A percentile compares a stretch with the other conserved stretches of the same genome.
Conservation (phyloP, 2,888 invertebrate species). For the Caradrina kadenii region DNA sequence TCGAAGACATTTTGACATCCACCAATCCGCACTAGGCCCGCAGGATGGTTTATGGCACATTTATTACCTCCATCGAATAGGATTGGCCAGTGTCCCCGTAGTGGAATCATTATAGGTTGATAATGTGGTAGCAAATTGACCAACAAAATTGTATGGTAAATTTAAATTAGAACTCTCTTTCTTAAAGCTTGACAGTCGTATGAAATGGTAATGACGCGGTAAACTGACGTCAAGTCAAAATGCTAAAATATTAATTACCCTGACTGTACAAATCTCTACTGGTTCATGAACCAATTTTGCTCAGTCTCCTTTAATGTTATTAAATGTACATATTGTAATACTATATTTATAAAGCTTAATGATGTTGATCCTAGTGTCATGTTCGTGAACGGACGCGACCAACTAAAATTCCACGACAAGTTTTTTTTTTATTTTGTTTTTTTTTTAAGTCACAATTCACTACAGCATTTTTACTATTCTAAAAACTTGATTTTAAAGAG, state of each 20-base stretch:
- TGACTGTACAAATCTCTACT: conserved; percentile 21
- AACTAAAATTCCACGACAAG: not conserved
- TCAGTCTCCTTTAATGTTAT: conserved; percentile 36
- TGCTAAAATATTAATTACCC: not conserved
- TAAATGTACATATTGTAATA: conserved; percentile 6
- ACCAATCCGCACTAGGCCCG: not conserved
- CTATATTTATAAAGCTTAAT: conserved; percentile 2
- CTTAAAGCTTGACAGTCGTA: too few species aligned
- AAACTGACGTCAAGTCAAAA: not conserved
- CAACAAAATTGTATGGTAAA: too few species aligned
- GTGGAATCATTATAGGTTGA: not conserved
- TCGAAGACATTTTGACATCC: not conserved
- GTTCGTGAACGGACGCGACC: not conserved
- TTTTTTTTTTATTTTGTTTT: not conserved
- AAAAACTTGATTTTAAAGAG: too few species aligned
- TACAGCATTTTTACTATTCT: too few species aligned
- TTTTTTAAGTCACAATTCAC: not conserved
- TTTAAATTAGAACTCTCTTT: too few species aligned
- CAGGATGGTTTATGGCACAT: not conserved
- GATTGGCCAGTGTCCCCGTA: too few species aligned
- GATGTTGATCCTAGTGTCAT: conserved; percentile 25
- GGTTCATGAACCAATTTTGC: conserved; percentile 42
- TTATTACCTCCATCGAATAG: not conserved
- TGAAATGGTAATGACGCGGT: not conserved
- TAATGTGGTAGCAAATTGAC: not conserved